phyloP scores from a whole-genome alignment of 2,797 vertebrate species.

The Lepilemur septentrionalis region DNA sequence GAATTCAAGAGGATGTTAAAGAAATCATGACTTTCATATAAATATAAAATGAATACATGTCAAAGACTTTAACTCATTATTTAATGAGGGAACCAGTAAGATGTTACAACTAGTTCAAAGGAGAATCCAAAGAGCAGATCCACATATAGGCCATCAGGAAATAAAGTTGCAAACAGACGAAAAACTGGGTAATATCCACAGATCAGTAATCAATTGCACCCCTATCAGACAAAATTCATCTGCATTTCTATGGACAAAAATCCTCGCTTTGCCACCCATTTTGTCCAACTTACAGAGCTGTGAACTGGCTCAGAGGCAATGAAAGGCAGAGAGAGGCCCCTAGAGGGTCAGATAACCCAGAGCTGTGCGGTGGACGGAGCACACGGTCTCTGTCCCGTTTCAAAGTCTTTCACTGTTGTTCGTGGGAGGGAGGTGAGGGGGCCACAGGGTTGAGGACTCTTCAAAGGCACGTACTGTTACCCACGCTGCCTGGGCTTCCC shows the following conservation, averaged over 20 bases:
- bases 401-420: not conserved
- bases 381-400: not conserved
- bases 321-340: not conserved
- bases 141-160: not conserved
- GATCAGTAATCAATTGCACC: not conserved
- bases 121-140: not conserved
- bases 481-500: not conserved
- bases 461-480: not conserved
- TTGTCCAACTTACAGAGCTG: not conserved
- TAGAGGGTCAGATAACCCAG: not conserved
- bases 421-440: not conserved
- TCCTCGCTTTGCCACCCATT: not conserved
- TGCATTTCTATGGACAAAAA: not conserved
- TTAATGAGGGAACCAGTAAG: not conserved
- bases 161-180: not conserved
- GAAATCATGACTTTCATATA: not conserved
- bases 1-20: not conserved
- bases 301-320: not conserved
- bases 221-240: not conserved
- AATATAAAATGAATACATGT: not conserved
- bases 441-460: not conserved
- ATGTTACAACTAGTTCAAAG: not conserved
- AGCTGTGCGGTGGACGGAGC: fast-evolving
- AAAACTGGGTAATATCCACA: not conserved
- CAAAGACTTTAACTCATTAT: not conserved